phyloP scores from a whole-genome alignment of 2,113 vertebrate genomes.

The Dascyllus trimaculatus region DNA sequence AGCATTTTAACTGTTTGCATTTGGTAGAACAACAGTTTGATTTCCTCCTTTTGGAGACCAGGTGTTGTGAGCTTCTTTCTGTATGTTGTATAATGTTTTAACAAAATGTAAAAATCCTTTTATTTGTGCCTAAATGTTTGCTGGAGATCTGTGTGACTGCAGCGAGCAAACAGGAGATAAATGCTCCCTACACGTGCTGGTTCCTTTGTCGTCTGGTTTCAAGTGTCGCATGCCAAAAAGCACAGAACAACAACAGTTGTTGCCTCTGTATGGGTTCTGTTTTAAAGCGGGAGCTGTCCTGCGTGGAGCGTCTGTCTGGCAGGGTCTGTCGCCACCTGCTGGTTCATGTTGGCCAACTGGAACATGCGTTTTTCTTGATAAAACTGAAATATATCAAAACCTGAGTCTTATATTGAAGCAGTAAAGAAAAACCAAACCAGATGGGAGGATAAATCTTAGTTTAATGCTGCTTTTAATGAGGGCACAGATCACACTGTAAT shows the following conservation, averaged over 20 bases:
- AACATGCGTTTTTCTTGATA: not conserved
- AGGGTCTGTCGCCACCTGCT: slow-evolving; percentile 69
- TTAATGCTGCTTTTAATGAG: no score
- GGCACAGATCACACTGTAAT: no score
- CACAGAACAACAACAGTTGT: slow-evolving; percentile 47
- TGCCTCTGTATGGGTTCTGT: slow-evolving; percentile 23
- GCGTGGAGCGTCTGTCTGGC: not conserved
- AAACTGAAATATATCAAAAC: not conserved
- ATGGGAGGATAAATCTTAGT: no score
- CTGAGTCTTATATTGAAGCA: not conserved
- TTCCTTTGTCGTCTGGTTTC: slow-evolving; percentile 2
- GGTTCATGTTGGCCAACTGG: slow-evolving; percentile 23
- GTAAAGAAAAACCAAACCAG: not conserved
- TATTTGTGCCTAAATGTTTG: slow-evolving; percentile 12
- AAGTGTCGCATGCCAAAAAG: slow-evolving; percentile 17
- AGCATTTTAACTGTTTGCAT: not conserved
- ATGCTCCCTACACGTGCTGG: not conserved
- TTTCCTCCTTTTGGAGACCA: not conserved
- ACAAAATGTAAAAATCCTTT: slow-evolving; percentile 13
- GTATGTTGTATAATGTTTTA: not conserved
- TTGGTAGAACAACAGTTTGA: not conserved
- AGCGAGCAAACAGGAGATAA: not conserved
- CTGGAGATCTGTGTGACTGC: not conserved
- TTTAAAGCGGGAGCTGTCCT: not conserved
- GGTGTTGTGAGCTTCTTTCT: not conserved